Evolutionary conservation across 1,140 invertebrate genomes (phyloP), one percentile per base, ranked within the genome.

Genomic region (Lamellibrachia luymesi): DNA sequence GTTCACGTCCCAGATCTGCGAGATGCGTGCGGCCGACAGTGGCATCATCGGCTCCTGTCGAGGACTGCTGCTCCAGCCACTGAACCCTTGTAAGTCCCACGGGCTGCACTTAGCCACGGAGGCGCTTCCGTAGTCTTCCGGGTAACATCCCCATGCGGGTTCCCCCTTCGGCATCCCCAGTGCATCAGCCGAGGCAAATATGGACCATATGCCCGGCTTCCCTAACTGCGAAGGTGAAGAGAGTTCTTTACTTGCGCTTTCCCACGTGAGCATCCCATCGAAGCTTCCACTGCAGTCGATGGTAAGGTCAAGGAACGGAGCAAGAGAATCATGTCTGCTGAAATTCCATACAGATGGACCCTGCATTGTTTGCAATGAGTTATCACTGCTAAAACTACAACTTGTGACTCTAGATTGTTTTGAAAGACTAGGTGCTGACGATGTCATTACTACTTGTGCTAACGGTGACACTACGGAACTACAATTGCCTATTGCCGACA

Each of bases 391-490:
- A 80, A 80, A 80, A 80, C 64, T 80, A 80, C 64, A 80, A 80
- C 17, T 22, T 80, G 64, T 80, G 64, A 80, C 64, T 8, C 64
- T 80, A 80, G 64, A 17, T 17, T 80, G 64, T 80, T 80, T 22
- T 80, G 64, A 80, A 80, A 80, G 64, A 80, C 64, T 80, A 80
- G 64, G 64, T 80, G 64, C 64, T 80, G 64, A 80, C 52, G 52
- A 56, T 17, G 64, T 80, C 64, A 80, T 17, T 17, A 80, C 17
- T 4, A 22, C 13, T 10, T 80, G 64, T 80, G 64, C 64, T 80
- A 80, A 8, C 13, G 64, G 64, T 80, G 64, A 80, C 25, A 80
- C 64, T 80, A 80, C 64, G 17, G 64, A 80, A 80, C 64, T 80
- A 80, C 64, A 17, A 80, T 80, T 80, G 64, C 64, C 64, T 80